Evolutionary conservation across 2,113 vertebrate genomes (phyloP).

Genomic region (Ranitomeya imitator): DNA sequence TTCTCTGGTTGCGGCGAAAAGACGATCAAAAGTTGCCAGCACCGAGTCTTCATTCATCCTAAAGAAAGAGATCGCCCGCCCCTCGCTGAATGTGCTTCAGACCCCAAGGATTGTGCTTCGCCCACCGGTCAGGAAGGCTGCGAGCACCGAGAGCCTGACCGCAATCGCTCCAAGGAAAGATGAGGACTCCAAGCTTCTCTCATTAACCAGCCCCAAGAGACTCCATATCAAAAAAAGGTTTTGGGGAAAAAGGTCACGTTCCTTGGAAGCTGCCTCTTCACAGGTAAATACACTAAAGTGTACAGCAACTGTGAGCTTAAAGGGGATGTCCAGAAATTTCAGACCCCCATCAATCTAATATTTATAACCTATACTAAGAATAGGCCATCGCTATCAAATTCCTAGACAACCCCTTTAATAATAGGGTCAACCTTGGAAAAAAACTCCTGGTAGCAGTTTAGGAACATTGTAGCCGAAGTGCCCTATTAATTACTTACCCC

Average conservation of each 20-base stretch:
- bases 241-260: slow-evolving; percentile 59
- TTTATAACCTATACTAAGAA: no score
- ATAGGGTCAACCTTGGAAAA: not conserved
- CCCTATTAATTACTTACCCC: no score
- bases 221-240: slow-evolving; percentile 55
- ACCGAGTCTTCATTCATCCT: slow-evolving; percentile 35
- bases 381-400: no score
- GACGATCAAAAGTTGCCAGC: slow-evolving; percentile 54
- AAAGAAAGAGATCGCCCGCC: slow-evolving; percentile 1
- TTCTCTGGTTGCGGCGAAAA: slow-evolving; percentile 65
- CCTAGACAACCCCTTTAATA: no score
- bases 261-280: slow-evolving; percentile 57
- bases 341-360: no score
- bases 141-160: slow-evolving; percentile 23
- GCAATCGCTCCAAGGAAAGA: slow-evolving; percentile 1
- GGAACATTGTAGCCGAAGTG: no score
- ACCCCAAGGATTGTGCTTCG: not conserved
- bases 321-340: no score
- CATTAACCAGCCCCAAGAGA: not conserved
- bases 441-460: not conserved
- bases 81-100: slow-evolving; percentile 51
- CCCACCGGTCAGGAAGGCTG: slow-evolving; percentile 18
- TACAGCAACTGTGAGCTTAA: not conserved
- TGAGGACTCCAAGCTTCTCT: slow-evolving; percentile 39
- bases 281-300: slow-evolving; percentile 35